Conservation (phyloP, 1,140 invertebrate species). For the Venustaconcha ellipsiformis region DNA sequence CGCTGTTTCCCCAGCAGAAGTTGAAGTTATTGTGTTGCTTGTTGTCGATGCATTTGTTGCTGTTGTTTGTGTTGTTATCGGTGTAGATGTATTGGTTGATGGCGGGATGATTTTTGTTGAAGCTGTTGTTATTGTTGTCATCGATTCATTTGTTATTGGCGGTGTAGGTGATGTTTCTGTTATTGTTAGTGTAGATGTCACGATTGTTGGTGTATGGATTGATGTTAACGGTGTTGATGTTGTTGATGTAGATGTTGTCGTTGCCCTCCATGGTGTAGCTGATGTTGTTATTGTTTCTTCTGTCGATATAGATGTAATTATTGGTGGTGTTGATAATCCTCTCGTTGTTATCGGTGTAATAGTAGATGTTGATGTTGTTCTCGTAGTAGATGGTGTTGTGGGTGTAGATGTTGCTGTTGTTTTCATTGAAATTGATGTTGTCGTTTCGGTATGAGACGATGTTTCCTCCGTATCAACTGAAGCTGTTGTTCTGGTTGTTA, state of each 20-base stretch:
- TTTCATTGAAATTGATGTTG: background rate
- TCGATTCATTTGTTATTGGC: background rate
- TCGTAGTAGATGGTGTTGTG: background rate
- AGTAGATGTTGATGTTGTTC: background rate
- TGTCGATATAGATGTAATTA: background rate
- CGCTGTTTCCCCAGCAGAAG: background rate
- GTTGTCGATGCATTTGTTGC: background rate
- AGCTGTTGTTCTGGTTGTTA: background rate
- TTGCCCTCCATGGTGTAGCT: slow-evolving; percentile 11
- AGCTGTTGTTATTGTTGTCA: background rate
- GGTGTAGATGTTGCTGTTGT: background rate
- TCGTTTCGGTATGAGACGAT: background rate
- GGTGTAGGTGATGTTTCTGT: too few relatives aligned
- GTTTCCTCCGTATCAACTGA: background rate
- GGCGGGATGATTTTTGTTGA: background rate
- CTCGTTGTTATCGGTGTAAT: slow-evolving; percentile 6
- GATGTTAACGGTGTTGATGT: background rate
- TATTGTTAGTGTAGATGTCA: background rate
- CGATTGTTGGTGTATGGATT: too few relatives aligned
- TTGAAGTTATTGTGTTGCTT: background rate
- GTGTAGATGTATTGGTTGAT: background rate
- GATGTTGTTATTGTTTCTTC: slow-evolving; percentile 5
- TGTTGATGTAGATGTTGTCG: slow-evolving; percentile 3
- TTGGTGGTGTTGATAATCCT: slow-evolving; percentile 5
- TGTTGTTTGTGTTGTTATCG: background rate